Percentiles rank a stretch among this genome's conserved stretches.
These are phyloP conservation scores for Nasonovia ribisnigri DNA, from an alignment of 2,888 invertebrate species.

Conservation along the genomic window DNA sequence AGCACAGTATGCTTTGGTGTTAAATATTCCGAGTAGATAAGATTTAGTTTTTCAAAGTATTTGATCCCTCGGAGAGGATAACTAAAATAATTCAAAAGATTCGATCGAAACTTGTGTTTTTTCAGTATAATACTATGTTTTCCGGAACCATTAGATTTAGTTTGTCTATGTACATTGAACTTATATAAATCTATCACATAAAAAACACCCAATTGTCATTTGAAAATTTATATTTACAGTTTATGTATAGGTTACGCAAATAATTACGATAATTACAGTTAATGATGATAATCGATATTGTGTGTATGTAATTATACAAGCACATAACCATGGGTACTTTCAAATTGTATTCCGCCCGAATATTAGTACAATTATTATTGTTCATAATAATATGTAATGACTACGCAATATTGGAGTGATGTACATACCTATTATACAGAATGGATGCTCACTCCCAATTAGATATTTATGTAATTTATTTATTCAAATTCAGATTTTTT, in stretches of 20 bases:
- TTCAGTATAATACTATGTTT: too few species aligned
- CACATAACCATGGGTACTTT: background rate
- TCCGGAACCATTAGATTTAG: too few species aligned
- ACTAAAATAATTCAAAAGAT: too few species aligned
- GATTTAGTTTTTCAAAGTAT: too few species aligned
- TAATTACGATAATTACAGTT: background rate
- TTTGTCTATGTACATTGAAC: too few species aligned
- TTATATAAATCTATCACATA: background rate
- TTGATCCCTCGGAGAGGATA: too few species aligned
- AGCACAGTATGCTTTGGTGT: too few species aligned
- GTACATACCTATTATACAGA: background rate
- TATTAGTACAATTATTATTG: background rate
- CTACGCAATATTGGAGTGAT: background rate
- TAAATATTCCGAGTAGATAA: too few species aligned
- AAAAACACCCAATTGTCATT: background rate
- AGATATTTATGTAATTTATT: background rate
- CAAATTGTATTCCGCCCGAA: background rate
- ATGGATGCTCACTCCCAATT: background rate
- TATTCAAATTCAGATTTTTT: background rate
- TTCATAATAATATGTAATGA: background rate
- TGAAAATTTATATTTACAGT: background rate
- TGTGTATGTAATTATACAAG: background rate
- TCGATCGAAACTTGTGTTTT: too few species aligned
- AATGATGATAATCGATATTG: background rate
- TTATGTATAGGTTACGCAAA: background rate